These are phyloP conservation scores for Tachystola acroxantha DNA, from an alignment of 2,888 invertebrate species.

Conservation along the genomic window DNA sequence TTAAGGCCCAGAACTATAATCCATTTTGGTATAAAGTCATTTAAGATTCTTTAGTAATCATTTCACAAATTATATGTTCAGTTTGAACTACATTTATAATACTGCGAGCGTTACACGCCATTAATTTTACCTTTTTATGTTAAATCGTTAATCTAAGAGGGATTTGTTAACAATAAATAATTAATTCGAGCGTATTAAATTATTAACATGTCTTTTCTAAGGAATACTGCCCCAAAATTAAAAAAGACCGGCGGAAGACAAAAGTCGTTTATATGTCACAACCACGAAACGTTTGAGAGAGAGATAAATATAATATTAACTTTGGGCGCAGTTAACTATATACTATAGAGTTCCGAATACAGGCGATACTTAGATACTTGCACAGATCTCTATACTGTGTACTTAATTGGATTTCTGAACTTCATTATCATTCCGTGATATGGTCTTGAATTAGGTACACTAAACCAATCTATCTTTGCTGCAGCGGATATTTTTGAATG, in stretches of 20 bases:
- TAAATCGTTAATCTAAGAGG: slow-evolving; percentile 36
- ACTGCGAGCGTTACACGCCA: slow-evolving; percentile 44
- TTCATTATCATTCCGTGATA: no score
- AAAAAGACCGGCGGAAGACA: slow-evolving; percentile 63
- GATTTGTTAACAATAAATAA: slow-evolving; percentile 42
- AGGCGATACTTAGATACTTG: slow-evolving; percentile 23
- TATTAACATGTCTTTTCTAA: slow-evolving; percentile 71
- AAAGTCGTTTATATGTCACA: slow-evolving; percentile 57
- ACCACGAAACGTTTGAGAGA: slow-evolving; percentile 55
- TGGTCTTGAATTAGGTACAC: no score
- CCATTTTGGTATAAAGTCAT: no score
- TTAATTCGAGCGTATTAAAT: slow-evolving; percentile 40
- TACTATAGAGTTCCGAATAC: slow-evolving; percentile 20
- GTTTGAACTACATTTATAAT: slow-evolving; percentile 34
- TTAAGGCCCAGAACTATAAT: slow-evolving; percentile 13
- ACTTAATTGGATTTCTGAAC: no score
- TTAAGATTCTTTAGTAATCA: background rate
- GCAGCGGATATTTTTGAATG: no score
- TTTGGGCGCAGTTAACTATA: slow-evolving; percentile 35
- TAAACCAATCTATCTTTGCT: no score
- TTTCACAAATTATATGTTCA: slow-evolving; percentile 8
- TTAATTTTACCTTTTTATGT: slow-evolving; percentile 19
- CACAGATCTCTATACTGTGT: slow-evolving; percentile 2
- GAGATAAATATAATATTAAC: slow-evolving; percentile 25
- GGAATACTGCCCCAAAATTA: slow-evolving; percentile 69